Evolutionary conservation across 2,888 invertebrate species (phyloP).

Genomic region (Melieria omissa): DNA sequence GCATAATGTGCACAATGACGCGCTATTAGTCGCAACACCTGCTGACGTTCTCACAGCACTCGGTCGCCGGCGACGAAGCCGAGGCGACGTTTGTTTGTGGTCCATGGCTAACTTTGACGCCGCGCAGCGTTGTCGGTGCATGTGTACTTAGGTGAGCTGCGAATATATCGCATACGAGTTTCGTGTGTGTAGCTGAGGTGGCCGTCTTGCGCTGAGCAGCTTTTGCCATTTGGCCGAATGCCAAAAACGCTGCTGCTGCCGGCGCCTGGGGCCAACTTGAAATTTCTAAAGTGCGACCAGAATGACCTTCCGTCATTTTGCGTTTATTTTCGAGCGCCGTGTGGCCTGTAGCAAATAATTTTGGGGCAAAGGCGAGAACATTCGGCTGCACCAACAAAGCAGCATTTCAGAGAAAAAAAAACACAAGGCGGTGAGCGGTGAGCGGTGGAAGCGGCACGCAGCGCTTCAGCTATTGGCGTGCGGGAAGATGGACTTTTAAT

Average conservation of each 20-base stretch:
- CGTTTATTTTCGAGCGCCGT: not conserved
- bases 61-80: not conserved
- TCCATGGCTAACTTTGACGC: not conserved
- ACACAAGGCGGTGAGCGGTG: too few species aligned
- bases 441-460: not conserved
- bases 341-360: too few species aligned
- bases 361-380: too few species aligned
- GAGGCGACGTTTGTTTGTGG: not conserved
- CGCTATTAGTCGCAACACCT: slow-evolving; percentile 33
- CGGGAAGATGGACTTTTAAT: not conserved
- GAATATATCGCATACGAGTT: too few species aligned
- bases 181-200: too few species aligned
- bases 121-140: not conserved
- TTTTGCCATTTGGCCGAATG: not conserved
- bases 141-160: not conserved
- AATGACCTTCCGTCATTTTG: not conserved
- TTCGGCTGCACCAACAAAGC: too few species aligned
- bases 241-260: not conserved
- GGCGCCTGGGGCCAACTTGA: not conserved
- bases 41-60: slow-evolving; percentile 16
- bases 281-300: slow-evolving; percentile 12
- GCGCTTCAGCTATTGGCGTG: not conserved
- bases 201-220: too few species aligned
- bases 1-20: slow-evolving; percentile 16
- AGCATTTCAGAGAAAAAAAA: too few species aligned